A percentile compares a stretch with the other conserved stretches of the same genome.
These are phyloP conservation scores for Teinopalpus imperialis DNA, from an alignment of 2,888 invertebrate genomes.

Conservation along the genomic window DNA sequence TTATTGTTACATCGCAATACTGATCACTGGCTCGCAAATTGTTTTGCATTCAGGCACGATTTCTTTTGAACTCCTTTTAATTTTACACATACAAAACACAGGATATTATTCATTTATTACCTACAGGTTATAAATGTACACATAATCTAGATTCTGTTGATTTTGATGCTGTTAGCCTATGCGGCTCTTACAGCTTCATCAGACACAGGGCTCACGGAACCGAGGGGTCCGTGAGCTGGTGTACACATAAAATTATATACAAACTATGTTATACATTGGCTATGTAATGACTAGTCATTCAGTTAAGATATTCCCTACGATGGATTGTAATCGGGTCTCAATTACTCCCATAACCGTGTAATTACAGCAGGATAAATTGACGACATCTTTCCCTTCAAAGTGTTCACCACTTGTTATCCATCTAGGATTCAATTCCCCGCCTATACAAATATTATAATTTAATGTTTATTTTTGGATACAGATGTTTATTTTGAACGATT, in stretches of 20 bases:
- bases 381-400: too few relatives aligned
- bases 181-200: too few relatives aligned
- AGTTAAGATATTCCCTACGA: constrained; percentile 13
- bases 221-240: too few relatives aligned
- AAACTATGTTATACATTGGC: background rate
- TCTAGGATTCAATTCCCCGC: background rate
- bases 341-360: constrained; percentile 23
- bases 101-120: constrained; percentile 16
- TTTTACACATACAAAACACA: constrained; percentile 12
- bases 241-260: too few relatives aligned
- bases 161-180: too few relatives aligned
- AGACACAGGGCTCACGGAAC: too few relatives aligned
- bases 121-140: background rate
- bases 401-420: too few relatives aligned
- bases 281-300: constrained; percentile 1
- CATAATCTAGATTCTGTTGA: background rate
- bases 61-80: constrained; percentile 26
- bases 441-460: background rate
- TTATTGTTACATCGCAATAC: constrained; percentile 58
- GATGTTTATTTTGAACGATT: too few relatives aligned
- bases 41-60: constrained; percentile 43
- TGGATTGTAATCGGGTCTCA: constrained; percentile 12
- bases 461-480: too few relatives aligned
- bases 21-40: constrained; percentile 53
- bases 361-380: constrained; percentile 16